phyloP scores from a whole-genome alignment of 2,113 vertebrate species.

The Urocolius indicus region DNA sequence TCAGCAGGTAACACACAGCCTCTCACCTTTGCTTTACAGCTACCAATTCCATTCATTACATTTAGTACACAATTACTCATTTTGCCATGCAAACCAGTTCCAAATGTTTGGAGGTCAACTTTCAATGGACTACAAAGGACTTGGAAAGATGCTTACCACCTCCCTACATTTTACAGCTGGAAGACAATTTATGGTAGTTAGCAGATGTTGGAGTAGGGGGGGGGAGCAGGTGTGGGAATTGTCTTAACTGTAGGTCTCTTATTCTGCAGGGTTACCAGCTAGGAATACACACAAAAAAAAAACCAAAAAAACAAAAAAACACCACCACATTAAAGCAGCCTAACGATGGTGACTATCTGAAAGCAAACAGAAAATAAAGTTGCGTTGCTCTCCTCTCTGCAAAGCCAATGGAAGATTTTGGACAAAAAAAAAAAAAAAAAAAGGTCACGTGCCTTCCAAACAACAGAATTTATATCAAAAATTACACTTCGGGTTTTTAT shows the following conservation, averaged over 20 bases:
- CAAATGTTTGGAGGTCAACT: neutral
- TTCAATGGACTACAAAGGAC: neutral
- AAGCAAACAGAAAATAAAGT: neutral
- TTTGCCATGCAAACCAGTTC: neutral
- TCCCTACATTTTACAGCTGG: neutral
- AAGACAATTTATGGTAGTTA: neutral
- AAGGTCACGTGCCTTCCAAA: neutral
- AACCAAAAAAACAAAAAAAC: too few species aligned
- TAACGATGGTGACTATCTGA: neutral
- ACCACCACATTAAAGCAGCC: neutral
- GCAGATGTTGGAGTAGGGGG: neutral
- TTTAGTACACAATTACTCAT: neutral
- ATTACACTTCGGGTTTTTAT: neutral
- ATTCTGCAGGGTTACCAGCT: neutral
- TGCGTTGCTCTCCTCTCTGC: neutral
- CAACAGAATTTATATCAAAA: neutral
- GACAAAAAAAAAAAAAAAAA: neutral
- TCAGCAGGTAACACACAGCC: fast-evolving
- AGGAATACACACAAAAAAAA: neutral
- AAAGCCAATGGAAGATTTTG: neutral
- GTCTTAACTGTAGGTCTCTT: neutral
- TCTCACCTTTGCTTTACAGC: neutral
- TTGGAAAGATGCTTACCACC: neutral
- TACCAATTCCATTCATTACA: neutral
- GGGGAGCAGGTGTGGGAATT: neutral